phyloP scores from a whole-genome alignment of 2,113 vertebrate species.

The Gorsachius goisagi region DNA sequence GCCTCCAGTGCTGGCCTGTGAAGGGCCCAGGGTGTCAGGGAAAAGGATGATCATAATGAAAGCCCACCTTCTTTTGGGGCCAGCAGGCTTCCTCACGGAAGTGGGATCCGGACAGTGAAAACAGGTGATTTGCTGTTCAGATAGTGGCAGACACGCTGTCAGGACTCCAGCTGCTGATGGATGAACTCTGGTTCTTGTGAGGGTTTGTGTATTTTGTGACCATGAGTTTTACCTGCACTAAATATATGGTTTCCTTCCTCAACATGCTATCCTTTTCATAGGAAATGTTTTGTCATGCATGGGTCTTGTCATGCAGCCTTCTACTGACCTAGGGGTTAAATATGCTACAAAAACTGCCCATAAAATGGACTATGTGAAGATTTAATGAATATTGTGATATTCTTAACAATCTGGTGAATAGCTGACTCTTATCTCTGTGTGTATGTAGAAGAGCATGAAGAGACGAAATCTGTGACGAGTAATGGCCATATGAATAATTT shows the following conservation, averaged over 20 bases:
- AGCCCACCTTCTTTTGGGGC: neutral
- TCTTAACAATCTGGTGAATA: neutral
- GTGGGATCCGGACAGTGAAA: neutral
- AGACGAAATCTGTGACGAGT: neutral
- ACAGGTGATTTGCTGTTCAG: neutral
- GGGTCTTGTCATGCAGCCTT: neutral
- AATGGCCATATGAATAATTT: neutral
- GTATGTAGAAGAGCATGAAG: neutral
- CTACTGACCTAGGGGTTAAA: neutral
- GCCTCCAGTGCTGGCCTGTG: neutral
- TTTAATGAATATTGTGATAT: neutral
- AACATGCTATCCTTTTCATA: neutral
- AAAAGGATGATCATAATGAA: neutral
- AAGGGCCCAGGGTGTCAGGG: neutral
- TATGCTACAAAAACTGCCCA: neutral
- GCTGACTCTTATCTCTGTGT: neutral
- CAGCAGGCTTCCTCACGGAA: neutral
- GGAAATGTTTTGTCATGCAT: neutral
- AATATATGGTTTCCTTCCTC: neutral
- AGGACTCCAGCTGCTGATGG: neutral
- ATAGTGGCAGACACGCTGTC: neutral
- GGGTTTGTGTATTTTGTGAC: neutral
- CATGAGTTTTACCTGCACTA: neutral
- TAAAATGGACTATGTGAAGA: neutral
- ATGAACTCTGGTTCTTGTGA: neutral